Base-by-base conservation (phyloP, 2,113 vertebrate species). In the Mustela lutreola region DNA sequence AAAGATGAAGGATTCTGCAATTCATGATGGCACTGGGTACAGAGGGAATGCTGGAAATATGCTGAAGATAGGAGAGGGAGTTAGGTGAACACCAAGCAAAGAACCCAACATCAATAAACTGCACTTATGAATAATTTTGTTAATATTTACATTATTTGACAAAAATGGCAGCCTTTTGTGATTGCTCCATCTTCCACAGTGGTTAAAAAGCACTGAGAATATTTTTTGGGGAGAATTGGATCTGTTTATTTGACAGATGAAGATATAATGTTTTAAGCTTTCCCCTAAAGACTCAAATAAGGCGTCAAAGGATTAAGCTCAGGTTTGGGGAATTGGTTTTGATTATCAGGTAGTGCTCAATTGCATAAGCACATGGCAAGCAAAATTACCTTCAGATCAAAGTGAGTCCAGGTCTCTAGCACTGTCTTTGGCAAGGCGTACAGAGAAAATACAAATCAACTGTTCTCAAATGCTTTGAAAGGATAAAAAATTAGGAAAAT, bases 391-490 rank as follows among this genome's bases (percentile, higher is more conserved):
- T 94, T 95, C 71, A 62, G 26, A 95, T 95, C 78, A 87, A 95
- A 95, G 63, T 93, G 67, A 92, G 28, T 70, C 86, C 60, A 90
- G 70, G 83, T 92, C 42, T 95, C 95, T 83, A 95, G 56, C 22
- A 90, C 73, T 94, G 39, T 87, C n/a, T 95, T 93, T 93, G 97
- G 58, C 45, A 92, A 76, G 90, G n/a, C 76, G 45, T 87, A 26
- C 92, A 39, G 18, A 95, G 80, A 96, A 96, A 96, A 79, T 91
- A 81, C 62, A 97, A 91, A 94, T 95, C 56, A 93, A 84, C 28
- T 81, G 7, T 88, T 93, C 58, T 94, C 60, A 50, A 90, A 82
- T 87, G 50, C 36, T 95, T 95, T 92, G 39, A 97, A 97, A 84
- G 28, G n/a, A 63, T 94, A 70, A 96, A 95, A 19, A 89, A 84